Evolutionary conservation across 2,888 invertebrate genomes (phyloP).

Genomic region (Atherix ibis): DNA sequence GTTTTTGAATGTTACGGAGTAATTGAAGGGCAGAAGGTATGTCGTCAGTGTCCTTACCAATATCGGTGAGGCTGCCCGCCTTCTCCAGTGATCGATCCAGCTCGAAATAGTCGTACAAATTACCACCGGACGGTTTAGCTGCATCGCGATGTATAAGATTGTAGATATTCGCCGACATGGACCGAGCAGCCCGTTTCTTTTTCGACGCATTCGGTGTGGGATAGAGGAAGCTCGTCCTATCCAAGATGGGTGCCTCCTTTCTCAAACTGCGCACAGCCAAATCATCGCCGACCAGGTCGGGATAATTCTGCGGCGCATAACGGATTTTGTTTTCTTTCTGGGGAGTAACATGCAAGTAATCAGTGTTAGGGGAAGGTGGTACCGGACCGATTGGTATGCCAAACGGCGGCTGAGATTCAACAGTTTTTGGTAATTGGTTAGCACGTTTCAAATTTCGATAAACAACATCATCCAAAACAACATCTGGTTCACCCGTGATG

Average conservation of each 20-base stretch:
- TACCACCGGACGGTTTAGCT: constrained; percentile 31
- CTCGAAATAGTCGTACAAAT: constrained; percentile 40
- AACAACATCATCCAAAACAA: constrained; percentile 69
- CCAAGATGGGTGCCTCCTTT: constrained; percentile 45
- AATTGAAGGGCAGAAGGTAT: constrained; percentile 24
- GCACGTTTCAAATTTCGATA: constrained; percentile 65
- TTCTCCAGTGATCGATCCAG: constrained; percentile 40
- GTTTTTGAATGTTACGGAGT: constrained; percentile 23
- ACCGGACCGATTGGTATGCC: constrained; percentile 80
- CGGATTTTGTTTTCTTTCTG: constrained; percentile 39
- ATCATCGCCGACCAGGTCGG: constrained; percentile 75
- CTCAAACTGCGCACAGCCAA: constrained; percentile 70
- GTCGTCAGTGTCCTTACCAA: constrained; percentile 25
- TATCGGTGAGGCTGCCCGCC: constrained; percentile 44
- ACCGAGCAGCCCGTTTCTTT: constrained; percentile 66
- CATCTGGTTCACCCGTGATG: constrained; percentile 54
- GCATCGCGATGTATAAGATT: constrained; percentile 53
- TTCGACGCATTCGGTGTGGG: constrained; percentile 36
- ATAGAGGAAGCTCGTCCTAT: constrained; percentile 19
- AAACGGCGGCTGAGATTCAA: constrained; percentile 77
- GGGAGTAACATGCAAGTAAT: constrained; percentile 67
- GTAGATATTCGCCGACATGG: constrained; percentile 70
- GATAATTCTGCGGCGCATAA: constrained; percentile 23
- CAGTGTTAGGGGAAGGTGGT: constrained; percentile 60
- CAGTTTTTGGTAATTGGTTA: constrained; percentile 51